phyloP scores from a whole-genome alignment of 2,113 vertebrate species.

The Pipra filicauda region DNA sequence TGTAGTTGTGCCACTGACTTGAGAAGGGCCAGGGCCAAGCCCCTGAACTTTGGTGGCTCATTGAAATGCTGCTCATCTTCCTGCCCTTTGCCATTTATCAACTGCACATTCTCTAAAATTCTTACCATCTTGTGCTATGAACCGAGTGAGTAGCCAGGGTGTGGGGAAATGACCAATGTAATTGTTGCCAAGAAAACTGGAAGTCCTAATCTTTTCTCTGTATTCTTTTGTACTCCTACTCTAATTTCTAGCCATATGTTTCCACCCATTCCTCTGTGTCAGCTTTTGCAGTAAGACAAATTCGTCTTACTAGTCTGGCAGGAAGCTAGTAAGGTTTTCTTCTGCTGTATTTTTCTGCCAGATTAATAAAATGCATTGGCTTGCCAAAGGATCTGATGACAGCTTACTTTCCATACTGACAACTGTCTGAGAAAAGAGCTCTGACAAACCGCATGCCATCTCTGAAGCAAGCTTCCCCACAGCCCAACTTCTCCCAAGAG shows the following conservation, averaged over 20 bases:
- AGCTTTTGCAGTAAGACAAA: constrained; percentile 19
- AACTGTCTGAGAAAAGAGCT: constrained; percentile 37
- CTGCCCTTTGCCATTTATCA: not conserved
- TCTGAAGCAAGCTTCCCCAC: not conserved
- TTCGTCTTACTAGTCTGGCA: constrained; percentile 34
- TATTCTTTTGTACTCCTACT: not conserved
- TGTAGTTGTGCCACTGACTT: not conserved
- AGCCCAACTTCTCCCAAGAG: not conserved
- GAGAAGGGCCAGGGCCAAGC: not conserved
- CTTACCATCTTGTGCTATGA: not conserved
- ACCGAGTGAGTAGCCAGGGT: not conserved
- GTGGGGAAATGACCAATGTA: not conserved
- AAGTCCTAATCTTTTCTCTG: not conserved
- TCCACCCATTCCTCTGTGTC: constrained; percentile 23
- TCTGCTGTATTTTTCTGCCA: constrained; percentile 48
- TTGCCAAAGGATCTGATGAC: constrained; percentile 50
- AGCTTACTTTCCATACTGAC: constrained; percentile 52
- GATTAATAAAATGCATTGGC: constrained; percentile 36
- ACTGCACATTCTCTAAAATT: not conserved
- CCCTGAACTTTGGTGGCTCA: not conserved
- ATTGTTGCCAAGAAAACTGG: not conserved
- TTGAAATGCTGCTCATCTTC: not conserved
- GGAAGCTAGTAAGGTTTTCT: constrained; percentile 31
- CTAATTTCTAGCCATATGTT: not conserved
- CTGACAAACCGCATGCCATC: not conserved